Base-by-base conservation (phyloP, 2,113 vertebrate genomes). In the Otolemur garnettii region DNA sequence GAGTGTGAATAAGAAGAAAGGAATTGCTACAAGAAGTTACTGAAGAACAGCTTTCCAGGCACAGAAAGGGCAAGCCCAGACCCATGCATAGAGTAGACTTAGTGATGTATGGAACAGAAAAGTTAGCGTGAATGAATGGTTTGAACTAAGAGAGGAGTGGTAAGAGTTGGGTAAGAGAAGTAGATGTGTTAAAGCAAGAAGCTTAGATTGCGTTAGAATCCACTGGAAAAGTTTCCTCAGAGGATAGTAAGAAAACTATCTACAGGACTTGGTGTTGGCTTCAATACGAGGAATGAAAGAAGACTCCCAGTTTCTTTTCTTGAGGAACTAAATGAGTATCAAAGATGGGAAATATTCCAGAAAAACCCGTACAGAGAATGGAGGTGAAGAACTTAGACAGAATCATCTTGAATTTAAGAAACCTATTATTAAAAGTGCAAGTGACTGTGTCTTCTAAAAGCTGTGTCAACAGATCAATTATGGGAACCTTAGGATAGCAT, bases 391-490 rank as follows among this genome's bases (percentile, higher is more conserved):
- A 30, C 5, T 87, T 42, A 83, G 33, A 64, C 22, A 66, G 21
- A 97, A 96, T 87, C 50, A 45, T 68, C 14, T 87, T 85, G 53
- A 88, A 22, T 86, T 94, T 87, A 33, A 89, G 75, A 88, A 60
- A 5, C 7, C 42, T 94, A 11, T 90, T 96, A 95, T 96, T 93
- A 95, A 96, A 96, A 92, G 93, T 89, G 33, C 72, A 83, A 83
- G 82, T 68, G 82, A 96, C 66, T 87, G 21, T 60, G 74, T 91
- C 75, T 96, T 84, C 86, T 75, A 95, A 97, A 53, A 79, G 22
- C 74, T 94, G 15, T 98, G 91, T 94, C 93, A 97, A 95, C 86
- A 95, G 74, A 96, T 80, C 91, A 95, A 94, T 97, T 96, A 95
- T 91, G 74, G 93, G 57, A 96, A 89, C 26, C 83, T 96, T 53